Conservation (phyloP, 23 tunicate species). For the Oikopleura vanhoeffeni region DNA sequence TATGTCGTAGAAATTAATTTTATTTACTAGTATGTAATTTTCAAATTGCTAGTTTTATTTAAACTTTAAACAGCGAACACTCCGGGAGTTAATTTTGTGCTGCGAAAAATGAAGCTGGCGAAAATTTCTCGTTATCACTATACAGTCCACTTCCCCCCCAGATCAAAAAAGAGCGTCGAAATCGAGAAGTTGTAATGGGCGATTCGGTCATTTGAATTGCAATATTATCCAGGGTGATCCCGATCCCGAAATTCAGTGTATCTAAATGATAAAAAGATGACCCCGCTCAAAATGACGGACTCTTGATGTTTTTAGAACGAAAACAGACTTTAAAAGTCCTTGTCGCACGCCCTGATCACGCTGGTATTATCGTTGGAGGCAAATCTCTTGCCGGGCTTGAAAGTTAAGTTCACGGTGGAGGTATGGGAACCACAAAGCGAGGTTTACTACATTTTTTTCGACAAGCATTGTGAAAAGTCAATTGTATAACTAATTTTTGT, state of each 20-base stretch:
- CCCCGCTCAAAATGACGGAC: background rate
- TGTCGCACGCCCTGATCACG: background rate
- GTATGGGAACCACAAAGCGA: conserved; percentile 7
- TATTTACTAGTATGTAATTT: too few relatives aligned
- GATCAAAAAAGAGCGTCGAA: conserved; percentile 16
- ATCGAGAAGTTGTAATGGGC: conserved; percentile 44
- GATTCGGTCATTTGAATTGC: conserved; percentile 39
- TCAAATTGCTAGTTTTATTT: too few relatives aligned
- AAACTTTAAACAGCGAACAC: too few relatives aligned
- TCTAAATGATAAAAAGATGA: background rate
- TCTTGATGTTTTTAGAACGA: background rate
- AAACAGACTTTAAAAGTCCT: background rate
- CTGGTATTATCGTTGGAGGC: too few relatives aligned
- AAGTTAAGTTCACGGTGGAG: background rate
- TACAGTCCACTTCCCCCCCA: conserved; percentile 33
- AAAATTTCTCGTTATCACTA: too few relatives aligned
- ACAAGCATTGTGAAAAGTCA: too few relatives aligned
- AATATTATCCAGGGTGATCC: conserved; percentile 31
- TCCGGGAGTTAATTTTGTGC: conserved; percentile 33
- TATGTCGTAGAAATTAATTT: too few relatives aligned
- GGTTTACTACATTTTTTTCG: too few relatives aligned
- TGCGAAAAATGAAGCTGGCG: conserved; percentile 45
- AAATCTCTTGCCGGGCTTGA: background rate
- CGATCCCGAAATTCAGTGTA: background rate
- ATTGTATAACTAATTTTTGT: too few relatives aligned